Conservation (phyloP, 1,140 invertebrate species). For the Heliconius congener region DNA sequence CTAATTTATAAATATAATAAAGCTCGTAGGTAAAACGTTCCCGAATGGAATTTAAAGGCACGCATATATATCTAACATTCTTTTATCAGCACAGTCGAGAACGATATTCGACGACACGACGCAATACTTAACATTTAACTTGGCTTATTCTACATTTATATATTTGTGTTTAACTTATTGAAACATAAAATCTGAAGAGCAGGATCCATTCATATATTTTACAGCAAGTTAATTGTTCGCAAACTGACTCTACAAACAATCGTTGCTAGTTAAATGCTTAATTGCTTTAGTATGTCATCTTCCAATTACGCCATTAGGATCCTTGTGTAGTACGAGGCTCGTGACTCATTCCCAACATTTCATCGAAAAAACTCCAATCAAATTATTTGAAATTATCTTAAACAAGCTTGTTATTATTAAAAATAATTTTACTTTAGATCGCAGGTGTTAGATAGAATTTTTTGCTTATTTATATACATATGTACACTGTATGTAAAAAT, state of each 20-base stretch:
- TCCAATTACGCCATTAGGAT: neutral
- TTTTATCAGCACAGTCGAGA: no score
- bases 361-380: neutral
- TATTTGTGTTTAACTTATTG: neutral
- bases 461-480: neutral
- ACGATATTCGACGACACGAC: no score
- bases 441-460: neutral
- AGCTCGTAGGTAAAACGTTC: no score
- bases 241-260: neutral
- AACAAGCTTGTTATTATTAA: neutral
- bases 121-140: no score
- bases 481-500: neutral
- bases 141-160: no score
- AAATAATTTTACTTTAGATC: neutral
- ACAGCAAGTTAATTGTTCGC: neutral
- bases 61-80: no score
- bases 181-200: neutral
- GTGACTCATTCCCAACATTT: neutral
- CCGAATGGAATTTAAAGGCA: no score
- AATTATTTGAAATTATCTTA: neutral
- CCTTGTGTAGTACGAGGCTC: neutral
- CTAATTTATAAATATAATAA: no score
- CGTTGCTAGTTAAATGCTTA: neutral
- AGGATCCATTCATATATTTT: neutral
- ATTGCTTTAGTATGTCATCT: slow-evolving; percentile 11